Base-by-base conservation (phyloP, 2,888 invertebrate species). In the Drosophila helvetica region DNA sequence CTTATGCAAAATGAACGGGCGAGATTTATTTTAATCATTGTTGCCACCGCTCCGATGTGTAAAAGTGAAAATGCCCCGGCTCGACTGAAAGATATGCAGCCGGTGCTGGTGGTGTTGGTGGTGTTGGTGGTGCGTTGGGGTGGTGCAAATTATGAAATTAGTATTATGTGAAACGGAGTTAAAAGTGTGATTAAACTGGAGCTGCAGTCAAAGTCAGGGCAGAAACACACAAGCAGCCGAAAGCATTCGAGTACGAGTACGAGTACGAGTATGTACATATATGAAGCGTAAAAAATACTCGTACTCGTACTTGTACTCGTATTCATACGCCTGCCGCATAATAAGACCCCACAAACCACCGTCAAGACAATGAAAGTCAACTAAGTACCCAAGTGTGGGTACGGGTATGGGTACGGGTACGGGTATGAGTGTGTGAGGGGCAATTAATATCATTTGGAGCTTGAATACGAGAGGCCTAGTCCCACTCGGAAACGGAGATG, bases 151-250 rank as follows among this genome's bases (percentile, higher is more conserved):
- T 83, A 88, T 83, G 85, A 83, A 83, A 83, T 87, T 86, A 87
- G 88, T 83, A 88, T 87, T 83, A 89, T 84, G 82, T 74, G 89
- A 89, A 87, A 78, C 81, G 89, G 80, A 82, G 88, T 87, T 84
- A 88, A 84, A 88, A 89, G 83, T 85, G 77, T 84, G 79, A 84
- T 87, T 84, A 84, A 80, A 85, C 87, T 66, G 63, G 62, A 63
- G 74, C 87, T 74, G 57, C 51, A 73, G 47, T 47, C 54, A 54
- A 52, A 66, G 66, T 51, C 66, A 47, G 18, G 17, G 53, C 47
- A 38, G 33, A 4, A 33, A 12, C 33, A 10, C 42, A 71, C 50
- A 17, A n/a, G 45, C 45, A 45, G 45, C 69, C 17, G 17, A 43
- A 47, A 9, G n/a, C 27, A 22, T 17, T 10, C 19, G 19, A 27